Conservation (phyloP, 2,113 vertebrate genomes). For the Tragelaphus scriptus region DNA sequence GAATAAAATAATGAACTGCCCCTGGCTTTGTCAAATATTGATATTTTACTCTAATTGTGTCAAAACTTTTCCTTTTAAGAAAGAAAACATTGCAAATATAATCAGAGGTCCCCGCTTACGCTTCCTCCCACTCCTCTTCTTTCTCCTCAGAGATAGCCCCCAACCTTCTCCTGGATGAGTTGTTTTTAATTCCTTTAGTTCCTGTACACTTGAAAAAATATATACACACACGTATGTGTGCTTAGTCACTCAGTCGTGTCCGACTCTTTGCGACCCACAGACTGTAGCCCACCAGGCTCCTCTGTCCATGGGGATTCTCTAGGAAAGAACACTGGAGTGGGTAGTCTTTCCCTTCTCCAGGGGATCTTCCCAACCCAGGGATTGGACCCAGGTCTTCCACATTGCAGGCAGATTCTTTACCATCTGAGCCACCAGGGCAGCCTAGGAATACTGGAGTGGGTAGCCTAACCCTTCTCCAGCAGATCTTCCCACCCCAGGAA, state of each 20-base stretch:
- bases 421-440: neutral
- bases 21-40: neutral
- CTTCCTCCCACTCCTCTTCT: fast-evolving
- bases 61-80: neutral
- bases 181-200: neutral
- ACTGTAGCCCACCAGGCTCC: neutral
- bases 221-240: neutral
- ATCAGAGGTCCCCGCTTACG: fast-evolving
- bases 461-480: neutral
- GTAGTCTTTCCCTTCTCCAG: neutral
- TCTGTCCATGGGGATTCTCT: neutral
- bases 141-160: neutral
- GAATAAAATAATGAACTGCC: neutral
- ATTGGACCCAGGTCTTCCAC: neutral
- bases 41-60: neutral
- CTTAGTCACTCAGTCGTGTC: neutral
- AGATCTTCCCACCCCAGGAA: neutral
- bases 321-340: neutral
- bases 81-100: neutral
- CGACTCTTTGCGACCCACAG: neutral
- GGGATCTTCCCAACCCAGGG: neutral
- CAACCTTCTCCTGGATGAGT: neutral
- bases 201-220: neutral
- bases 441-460: neutral
- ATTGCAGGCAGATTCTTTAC: neutral